Percentiles rank a stretch among this genome's conserved stretches.
phyloP scores from a whole-genome alignment of 2,797 vertebrate species.

The Dermochelys coriacea region DNA sequence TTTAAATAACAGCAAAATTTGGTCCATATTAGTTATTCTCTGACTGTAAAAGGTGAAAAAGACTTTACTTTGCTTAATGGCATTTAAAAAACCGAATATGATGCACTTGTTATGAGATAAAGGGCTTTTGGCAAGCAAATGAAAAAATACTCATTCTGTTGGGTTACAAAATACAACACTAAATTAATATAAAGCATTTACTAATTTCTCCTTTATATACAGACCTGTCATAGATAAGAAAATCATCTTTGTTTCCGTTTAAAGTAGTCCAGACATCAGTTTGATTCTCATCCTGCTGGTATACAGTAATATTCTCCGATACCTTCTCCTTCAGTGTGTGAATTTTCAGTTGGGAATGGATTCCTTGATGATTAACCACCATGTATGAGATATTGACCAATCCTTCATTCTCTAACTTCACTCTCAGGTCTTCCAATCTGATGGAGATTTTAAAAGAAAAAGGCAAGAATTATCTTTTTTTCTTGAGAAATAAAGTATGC shows the following conservation, averaged over 20 bases:
- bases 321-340: constrained; percentile 82
- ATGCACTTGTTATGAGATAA: neutral
- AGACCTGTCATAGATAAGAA: constrained; percentile 95
- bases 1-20: neutral
- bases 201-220: constrained; percentile 15
- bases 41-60: neutral
- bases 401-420: constrained; percentile 87
- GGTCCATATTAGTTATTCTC: neutral
- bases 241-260: constrained; percentile 91
- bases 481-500: neutral
- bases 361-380: constrained; percentile 90
- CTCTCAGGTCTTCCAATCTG: constrained; percentile 90
- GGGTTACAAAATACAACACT: neutral
- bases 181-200: neutral
- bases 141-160: neutral
- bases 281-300: constrained; percentile 86
- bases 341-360: constrained; percentile 81
- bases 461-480: neutral
- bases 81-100: neutral
- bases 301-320: constrained; percentile 86
- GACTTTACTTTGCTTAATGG: neutral
- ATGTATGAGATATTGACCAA: constrained; percentile 88
- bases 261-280: constrained; percentile 91
- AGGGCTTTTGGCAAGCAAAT: neutral
- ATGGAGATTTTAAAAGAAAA: neutral